Percentiles rank a stretch among this genome's conserved stretches.
phyloP scores from a whole-genome alignment of 2,113 vertebrate genomes.

The Tachysurus fulvidraco region DNA sequence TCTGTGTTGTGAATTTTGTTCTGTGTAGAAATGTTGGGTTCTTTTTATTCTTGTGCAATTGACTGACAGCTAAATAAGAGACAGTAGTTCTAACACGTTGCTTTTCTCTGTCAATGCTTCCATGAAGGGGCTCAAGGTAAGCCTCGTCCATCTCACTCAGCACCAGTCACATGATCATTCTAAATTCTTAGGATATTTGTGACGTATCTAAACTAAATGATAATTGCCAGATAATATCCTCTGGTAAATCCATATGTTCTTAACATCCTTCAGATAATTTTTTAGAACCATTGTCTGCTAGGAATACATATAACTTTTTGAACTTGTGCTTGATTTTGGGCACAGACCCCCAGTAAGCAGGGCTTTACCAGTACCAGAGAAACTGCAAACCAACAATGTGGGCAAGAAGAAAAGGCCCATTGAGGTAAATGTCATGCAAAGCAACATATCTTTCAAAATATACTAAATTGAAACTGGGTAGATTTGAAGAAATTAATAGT shows the following conservation, averaged over 20 bases:
- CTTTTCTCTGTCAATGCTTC: conserved; percentile 79
- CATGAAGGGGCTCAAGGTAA: conserved; percentile 97
- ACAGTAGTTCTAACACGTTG: conserved; percentile 55
- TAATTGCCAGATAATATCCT: background rate
- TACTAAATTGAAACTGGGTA: too few relatives aligned
- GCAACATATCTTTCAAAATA: background rate
- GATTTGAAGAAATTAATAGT: background rate
- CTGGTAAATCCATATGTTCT: too few relatives aligned
- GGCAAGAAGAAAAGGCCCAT: conserved; percentile 98
- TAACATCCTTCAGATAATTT: background rate
- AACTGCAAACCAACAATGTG: conserved; percentile 96
- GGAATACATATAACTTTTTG: conserved; percentile 53
- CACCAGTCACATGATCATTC: background rate
- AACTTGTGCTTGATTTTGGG: conserved; percentile 75
- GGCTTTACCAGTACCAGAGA: conserved; percentile 94
- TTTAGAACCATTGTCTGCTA: conserved; percentile 21
- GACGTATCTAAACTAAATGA: background rate
- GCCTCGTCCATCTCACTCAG: conserved; percentile 34
- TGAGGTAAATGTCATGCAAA: conserved; percentile 78
- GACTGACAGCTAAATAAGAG: conserved; percentile 46
- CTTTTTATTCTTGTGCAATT: conserved; percentile 49
- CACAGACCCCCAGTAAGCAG: conserved; percentile 98
- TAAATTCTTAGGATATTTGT: background rate
- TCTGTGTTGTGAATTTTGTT: conserved; percentile 60
- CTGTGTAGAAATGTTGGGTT: conserved; percentile 59